These are phyloP conservation scores for Mola mola DNA, from an alignment of 2,113 vertebrate species.

Conservation along the genomic window DNA sequence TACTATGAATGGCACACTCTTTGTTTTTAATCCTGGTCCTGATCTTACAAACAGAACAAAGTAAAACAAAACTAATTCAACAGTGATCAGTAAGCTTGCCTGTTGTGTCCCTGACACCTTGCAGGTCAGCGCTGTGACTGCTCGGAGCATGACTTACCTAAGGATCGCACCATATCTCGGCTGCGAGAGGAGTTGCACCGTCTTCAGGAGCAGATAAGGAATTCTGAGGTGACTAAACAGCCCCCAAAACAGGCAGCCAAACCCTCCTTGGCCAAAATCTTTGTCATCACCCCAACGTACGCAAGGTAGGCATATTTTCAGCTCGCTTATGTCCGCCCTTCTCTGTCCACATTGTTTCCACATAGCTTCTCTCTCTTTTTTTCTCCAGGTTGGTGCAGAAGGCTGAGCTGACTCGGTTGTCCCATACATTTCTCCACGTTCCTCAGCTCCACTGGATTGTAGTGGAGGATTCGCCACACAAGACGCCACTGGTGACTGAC, in stretches of 20 bases:
- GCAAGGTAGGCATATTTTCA: conserved; percentile 77
- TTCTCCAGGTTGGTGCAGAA: conserved; percentile 83
- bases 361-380: neutral
- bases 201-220: conserved; percentile 77
- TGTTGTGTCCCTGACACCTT: neutral
- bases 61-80: no score
- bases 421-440: conserved; percentile 84
- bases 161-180: conserved; percentile 84
- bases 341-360: neutral
- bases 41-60: no score
- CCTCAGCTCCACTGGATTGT: conserved; percentile 85
- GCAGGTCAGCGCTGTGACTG: conserved; percentile 92
- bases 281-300: conserved; percentile 90
- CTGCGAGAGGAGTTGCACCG: conserved; percentile 83
- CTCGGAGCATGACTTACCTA: conserved; percentile 80
- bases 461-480: conserved; percentile 83
- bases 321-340: no score
- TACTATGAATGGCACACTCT: no score
- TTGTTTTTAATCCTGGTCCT: no score
- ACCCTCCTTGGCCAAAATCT: conserved; percentile 80
- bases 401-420: conserved; percentile 84
- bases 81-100: neutral
- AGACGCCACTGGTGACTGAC: conserved; percentile 75
- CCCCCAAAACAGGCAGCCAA: conserved; percentile 62
- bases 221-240: conserved; percentile 65